Evolutionary conservation across 2,113 vertebrate genomes (phyloP).

Genomic region (Larimichthys polyactis): DNA sequence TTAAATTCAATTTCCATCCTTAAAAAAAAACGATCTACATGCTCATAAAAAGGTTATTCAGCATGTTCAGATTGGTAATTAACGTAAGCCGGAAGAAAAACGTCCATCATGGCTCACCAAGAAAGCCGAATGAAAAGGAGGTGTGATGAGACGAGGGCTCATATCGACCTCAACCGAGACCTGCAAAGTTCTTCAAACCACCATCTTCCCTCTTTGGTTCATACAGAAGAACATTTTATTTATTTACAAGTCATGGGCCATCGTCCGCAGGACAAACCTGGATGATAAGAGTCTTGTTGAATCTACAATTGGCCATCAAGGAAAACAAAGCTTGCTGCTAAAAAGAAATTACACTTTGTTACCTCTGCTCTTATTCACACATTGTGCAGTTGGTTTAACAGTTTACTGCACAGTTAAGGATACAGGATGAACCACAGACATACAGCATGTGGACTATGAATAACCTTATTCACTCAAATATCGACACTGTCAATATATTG

Average conservation of each 20-base stretch:
- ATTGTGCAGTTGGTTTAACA: conserved; percentile 21
- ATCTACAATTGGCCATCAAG: conserved; percentile 27
- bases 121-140: conserved; percentile 22
- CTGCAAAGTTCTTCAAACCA: conserved; percentile 1
- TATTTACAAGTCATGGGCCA: conserved; percentile 37
- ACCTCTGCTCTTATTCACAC: conserved; percentile 27
- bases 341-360: conserved; percentile 51
- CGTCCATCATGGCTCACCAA: background rate
- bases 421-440: background rate
- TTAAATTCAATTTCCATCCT: conserved; percentile 46
- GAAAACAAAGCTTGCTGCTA: conserved; percentile 45
- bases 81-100: conserved; percentile 24
- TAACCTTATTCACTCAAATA: background rate
- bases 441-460: background rate
- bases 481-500: background rate
- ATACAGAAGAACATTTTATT: conserved; percentile 41
- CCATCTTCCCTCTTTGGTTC: conserved; percentile 27
- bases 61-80: conserved; percentile 32
- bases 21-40: conserved; percentile 42
- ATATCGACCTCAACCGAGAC: background rate
- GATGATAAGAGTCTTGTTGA: conserved; percentile 44
- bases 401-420: background rate
- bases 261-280: conserved; percentile 36
- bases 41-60: conserved; percentile 37
- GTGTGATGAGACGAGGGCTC: conserved; percentile 32